Percentiles rank a stretch among this genome's conserved stretches.
phyloP scores from a whole-genome alignment of 64 coral and sea anemone species.

The Porites australiensis region DNA sequence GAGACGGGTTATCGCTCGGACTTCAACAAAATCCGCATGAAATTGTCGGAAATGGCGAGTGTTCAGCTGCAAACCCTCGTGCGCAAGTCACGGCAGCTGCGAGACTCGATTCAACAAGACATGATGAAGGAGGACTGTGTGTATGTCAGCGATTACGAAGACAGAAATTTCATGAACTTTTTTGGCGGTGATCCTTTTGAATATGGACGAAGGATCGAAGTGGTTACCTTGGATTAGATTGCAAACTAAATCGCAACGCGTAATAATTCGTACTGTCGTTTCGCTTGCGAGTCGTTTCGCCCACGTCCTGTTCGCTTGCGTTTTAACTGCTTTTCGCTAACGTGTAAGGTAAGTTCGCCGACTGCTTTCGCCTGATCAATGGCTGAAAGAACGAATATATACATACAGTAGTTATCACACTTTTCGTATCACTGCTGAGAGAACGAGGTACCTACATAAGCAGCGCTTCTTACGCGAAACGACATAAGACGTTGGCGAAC shows the following conservation, averaged over 20 bases:
- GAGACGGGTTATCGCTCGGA: conserved; percentile 96
- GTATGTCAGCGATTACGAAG: conserved; percentile 95
- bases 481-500: no score
- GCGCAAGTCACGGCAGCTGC: conserved; percentile 91
- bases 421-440: no score
- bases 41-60: conserved; percentile 89
- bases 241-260: neutral
- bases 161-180: conserved; percentile 87
- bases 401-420: no score
- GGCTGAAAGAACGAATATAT: no score
- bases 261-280: no score
- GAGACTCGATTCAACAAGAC: conserved; percentile 90
- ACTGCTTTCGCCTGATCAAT: no score
- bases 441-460: no score
- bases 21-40: conserved; percentile 98
- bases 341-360: no score
- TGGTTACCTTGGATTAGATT: conserved; percentile 80
- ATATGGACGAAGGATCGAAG: conserved; percentile 84
- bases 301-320: no score
- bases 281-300: no score
- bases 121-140: conserved; percentile 96
- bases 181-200: conserved; percentile 82
- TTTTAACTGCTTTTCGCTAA: no score
- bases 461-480: no score
- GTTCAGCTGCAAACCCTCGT: conserved; percentile 91